A percentile compares a stretch with the other conserved stretches of the same genome.
These are phyloP conservation scores for Plagodis dolabraria DNA, from an alignment of 2,888 invertebrate genomes.

Conservation along the genomic window DNA sequence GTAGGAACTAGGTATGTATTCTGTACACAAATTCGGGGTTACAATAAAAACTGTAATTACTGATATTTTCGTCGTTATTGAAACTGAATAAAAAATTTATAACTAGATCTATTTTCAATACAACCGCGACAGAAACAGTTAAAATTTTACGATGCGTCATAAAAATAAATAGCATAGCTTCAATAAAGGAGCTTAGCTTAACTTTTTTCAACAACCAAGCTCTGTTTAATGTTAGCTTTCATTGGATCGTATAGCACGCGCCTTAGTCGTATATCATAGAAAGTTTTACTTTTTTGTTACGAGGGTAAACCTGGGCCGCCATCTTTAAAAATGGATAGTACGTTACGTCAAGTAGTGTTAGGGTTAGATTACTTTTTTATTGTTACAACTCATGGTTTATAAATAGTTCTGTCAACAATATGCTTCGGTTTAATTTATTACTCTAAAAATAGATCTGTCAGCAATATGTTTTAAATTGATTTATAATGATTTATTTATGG, in stretches of 20 bases:
- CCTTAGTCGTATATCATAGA: constrained; percentile 66
- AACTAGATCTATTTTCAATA: constrained; percentile 30
- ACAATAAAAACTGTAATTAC: no score
- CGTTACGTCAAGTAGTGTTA: constrained; percentile 54
- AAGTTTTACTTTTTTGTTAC: not conserved
- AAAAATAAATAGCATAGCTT: constrained; percentile 53
- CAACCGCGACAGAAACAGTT: constrained; percentile 39
- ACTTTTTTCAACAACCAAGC: constrained; percentile 48
- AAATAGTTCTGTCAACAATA: constrained; percentile 74
- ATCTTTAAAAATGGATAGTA: constrained; percentile 69
- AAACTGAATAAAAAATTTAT: not conserved
- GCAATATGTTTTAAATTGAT: not conserved
- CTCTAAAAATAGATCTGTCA: constrained; percentile 18
- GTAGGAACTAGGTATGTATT: no score
- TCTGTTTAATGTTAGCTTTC: constrained; percentile 67
- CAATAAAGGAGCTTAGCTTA: constrained; percentile 44
- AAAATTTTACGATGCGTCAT: constrained; percentile 51
- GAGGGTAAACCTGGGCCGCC: constrained; percentile 49
- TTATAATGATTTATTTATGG: constrained; percentile 27
- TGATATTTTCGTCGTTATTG: no score
- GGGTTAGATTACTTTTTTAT: constrained; percentile 69
- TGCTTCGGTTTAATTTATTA: constrained; percentile 38
- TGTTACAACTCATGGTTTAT: constrained; percentile 56
- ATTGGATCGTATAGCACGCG: constrained; percentile 68
- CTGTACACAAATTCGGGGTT: no score